Base-by-base conservation (phyloP, 2,797 vertebrate genomes). In the Oreochromis mossambicus region DNA sequence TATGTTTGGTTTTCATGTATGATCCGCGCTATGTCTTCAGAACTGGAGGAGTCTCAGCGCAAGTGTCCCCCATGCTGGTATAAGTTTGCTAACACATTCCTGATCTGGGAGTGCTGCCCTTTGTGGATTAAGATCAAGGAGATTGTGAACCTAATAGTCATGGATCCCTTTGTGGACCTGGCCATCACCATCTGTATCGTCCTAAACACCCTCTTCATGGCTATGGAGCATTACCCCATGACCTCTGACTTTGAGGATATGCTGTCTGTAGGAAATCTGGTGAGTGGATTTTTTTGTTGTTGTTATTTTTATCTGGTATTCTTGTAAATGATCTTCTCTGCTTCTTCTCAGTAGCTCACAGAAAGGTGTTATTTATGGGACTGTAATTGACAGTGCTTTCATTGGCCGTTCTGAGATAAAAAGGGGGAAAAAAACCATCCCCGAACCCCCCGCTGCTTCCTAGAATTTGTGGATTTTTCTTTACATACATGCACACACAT, bases 21-120 rank as follows among this genome's bases (percentile, higher is more conserved):
- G 86, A 90, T 93, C 56, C 88, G 58, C 92, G 88, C 92, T 93
- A 93, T 94, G 92, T 94, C 94, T 92, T 51, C 92, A 99, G 99
- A 99, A 92, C 96, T 99, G 95, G 99, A 99, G 88, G 99, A 99
- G 91, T 99, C 99, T 86, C 98, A 99, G 94, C 97, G 97, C 92
- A 99, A 98, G 83, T 99, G 99, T 94, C 99, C 99, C 1, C 98
- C 99, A 15, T 99, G 98, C 95, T 99, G 99, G 98, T 99, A 99
- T 96, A 99, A 98, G 92, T 99, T 99, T 91, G 95, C 99, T 93
- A 99, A 99, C 89, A 99, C 94, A 4, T 99, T 98, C 95, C 97
- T 99, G 92, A 99, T 99, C 96, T 99, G 99, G 99, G 98, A 99
- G 48, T 99, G 99, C 94, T 96, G 94, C 89, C 98, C 98, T 0